Evolutionary conservation across 2,797 vertebrate genomes (phyloP), one percentile per base, ranked within the genome.

Genomic region (Microctenopoma stevenorrisi): DNA sequence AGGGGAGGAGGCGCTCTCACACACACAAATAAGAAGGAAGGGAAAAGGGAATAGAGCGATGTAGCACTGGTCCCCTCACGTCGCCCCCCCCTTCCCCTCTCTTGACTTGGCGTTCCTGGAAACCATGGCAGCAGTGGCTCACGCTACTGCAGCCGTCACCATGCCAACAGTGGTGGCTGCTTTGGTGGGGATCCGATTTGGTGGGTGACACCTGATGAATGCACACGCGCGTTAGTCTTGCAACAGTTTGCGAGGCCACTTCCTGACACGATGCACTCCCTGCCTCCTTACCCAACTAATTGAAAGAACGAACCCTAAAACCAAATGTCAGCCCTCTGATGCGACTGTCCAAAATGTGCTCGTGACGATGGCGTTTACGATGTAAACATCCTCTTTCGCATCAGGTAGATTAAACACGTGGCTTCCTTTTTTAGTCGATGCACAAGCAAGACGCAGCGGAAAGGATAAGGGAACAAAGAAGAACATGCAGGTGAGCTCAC

Each of bases 71-170:
- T 79, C 84, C 18, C 18, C 18, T 18, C 18, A 18, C 18, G 18
- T 18, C 18, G 18, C 18, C 79, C 84, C 65, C 74, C 72, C 86
- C 87, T 2, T 10, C 8, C 37, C 37, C 37, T 0, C 87, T 86
- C 87, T 72, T 85, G 76, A 72, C 86, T 83, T 78, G 85, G 93
- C 88, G 86, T 93, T 91, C 88, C 81, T 88, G 81, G 93, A 93
- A 93, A 90, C 93, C 92, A 93, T 94, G 90, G 91, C 86, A 93
- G 91, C 90, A 84, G 86, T 86, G 89, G 90, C 88, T 87, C 80
- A 74, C 70, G 47, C 83, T 84, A 75, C 90, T 83, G 90, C 89
- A 86, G 83, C 89, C 76, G 90, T 94, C 86, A 61, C 91, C 92
- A 95, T 94, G 93, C 89, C 94, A 93, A 94, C 94, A 57, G 86